A percentile compares a stretch with the other conserved stretches of the same genome.
phyloP scores from a whole-genome alignment of 2,113 vertebrate genomes.

The Grus americana region DNA sequence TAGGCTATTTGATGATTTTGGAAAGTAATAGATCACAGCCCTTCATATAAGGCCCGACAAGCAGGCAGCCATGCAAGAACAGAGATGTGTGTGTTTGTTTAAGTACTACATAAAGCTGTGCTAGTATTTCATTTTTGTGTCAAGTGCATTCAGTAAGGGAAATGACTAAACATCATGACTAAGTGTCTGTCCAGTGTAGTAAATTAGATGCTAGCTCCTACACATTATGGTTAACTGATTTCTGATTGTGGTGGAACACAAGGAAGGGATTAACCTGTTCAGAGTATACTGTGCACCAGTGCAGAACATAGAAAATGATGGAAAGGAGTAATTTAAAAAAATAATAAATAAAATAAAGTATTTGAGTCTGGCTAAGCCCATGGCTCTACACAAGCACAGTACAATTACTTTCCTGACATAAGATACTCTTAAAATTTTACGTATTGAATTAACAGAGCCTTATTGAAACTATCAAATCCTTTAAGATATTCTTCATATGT shows the following conservation, averaged over 20 bases:
- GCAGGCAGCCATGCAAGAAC: background rate
- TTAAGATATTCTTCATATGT: conserved; percentile 15
- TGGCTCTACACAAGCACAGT: background rate
- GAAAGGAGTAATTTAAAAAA: background rate
- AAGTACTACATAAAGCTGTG: background rate
- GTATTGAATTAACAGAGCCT: conserved; percentile 25
- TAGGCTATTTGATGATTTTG: background rate
- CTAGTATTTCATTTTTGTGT: background rate
- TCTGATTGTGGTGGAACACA: conserved; percentile 37
- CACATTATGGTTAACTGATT: conserved; percentile 17
- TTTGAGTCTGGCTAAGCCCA: background rate
- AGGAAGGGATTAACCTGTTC: conserved; percentile 42
- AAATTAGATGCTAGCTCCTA: conserved; percentile 1
- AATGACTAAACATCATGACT: conserved; percentile 42
- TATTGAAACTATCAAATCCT: background rate
- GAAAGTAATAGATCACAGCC: conserved; percentile 12
- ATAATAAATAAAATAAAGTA: background rate
- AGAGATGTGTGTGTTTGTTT: background rate
- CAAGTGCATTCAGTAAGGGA: conserved; percentile 16
- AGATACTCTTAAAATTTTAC: conserved; percentile 28
- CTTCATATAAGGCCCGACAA: background rate
- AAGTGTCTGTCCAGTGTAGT: conserved; percentile 48
- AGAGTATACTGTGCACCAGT: conserved; percentile 9
- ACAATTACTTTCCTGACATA: background rate
- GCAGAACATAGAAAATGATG: background rate